Evolutionary conservation across 2,797 vertebrate species (phyloP).

Genomic region (Poeciliopsis gracilis): DNA sequence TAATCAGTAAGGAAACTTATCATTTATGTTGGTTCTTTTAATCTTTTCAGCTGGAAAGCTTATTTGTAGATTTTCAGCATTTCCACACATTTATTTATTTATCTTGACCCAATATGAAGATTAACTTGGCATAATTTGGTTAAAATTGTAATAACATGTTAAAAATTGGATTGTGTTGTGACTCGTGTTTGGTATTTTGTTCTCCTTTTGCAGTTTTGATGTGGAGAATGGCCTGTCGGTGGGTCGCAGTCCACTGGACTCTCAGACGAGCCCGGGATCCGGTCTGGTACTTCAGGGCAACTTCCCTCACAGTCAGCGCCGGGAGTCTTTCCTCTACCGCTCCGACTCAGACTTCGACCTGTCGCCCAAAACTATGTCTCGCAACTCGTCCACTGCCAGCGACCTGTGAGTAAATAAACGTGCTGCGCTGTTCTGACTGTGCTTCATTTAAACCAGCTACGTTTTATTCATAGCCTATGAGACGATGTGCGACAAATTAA

Average conservation of each 20-base stretch:
- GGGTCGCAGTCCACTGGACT: constrained; percentile 84
- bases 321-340: constrained; percentile 96
- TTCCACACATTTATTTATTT: neutral
- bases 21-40: neutral
- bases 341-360: constrained; percentile 95
- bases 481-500: neutral
- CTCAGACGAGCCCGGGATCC: constrained; percentile 85
- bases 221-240: constrained; percentile 90
- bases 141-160: neutral
- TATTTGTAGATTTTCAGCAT: neutral
- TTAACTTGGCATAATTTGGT: neutral
- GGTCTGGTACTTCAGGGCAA: constrained; percentile 87
- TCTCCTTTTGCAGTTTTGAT: constrained; percentile 85
- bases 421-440: neutral
- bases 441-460: neutral
- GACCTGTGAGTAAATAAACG: constrained; percentile 87
- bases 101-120: neutral
- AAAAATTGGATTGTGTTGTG: neutral
- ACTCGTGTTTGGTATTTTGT: neutral
- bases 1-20: neutral
- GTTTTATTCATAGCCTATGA: neutral
- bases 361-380: constrained; percentile 91
- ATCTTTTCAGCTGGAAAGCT: neutral
- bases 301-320: constrained; percentile 88
- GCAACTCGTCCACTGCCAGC: constrained; percentile 90